These are phyloP conservation scores for Xenentodon cancila DNA, from an alignment of 2,797 vertebrate genomes.

Conservation along the genomic window DNA sequence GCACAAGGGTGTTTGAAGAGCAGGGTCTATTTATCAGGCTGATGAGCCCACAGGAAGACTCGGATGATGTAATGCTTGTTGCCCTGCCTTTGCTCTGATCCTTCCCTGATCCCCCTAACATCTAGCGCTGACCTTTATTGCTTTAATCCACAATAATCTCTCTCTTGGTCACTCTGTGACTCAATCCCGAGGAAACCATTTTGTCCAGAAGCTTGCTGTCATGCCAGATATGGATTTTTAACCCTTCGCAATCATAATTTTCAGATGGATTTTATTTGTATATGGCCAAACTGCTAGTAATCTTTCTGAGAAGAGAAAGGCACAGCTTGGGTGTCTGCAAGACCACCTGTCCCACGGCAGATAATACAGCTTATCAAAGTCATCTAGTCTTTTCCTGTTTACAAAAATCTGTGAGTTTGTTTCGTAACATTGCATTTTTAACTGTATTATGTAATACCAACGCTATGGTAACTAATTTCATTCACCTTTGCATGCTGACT, in stretches of 20 bases:
- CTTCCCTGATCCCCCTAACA: constrained; percentile 69
- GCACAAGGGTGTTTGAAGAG: not conserved
- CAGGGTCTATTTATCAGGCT: constrained; percentile 6
- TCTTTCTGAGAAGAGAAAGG: constrained; percentile 52
- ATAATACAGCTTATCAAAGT: constrained; percentile 41
- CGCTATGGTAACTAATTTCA: constrained; percentile 4
- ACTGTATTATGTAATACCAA: constrained; percentile 34
- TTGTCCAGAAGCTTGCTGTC: constrained; percentile 39
- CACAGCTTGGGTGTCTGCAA: not conserved
- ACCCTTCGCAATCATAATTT: constrained; percentile 34
- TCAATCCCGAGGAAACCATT: constrained; percentile 49
- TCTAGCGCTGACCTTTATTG: constrained; percentile 63
- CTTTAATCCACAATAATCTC: constrained; percentile 81
- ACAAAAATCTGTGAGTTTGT: constrained; percentile 36
- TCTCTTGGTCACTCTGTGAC: constrained; percentile 39
- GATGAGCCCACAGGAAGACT: constrained; percentile 33
- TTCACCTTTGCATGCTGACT: not conserved
- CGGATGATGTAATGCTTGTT: constrained; percentile 61
- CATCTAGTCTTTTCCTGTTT: constrained; percentile 39
- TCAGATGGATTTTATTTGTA: constrained; percentile 24
- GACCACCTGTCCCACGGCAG: constrained; percentile 17
- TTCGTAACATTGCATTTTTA: constrained; percentile 39
- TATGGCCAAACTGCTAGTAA: constrained; percentile 38
- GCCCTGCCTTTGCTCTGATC: constrained; percentile 59
- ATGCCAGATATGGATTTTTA: constrained; percentile 29